Evolutionary conservation across 2,797 vertebrate genomes (phyloP), one percentile per base, ranked within the genome.

Genomic region (Betta splendens): DNA sequence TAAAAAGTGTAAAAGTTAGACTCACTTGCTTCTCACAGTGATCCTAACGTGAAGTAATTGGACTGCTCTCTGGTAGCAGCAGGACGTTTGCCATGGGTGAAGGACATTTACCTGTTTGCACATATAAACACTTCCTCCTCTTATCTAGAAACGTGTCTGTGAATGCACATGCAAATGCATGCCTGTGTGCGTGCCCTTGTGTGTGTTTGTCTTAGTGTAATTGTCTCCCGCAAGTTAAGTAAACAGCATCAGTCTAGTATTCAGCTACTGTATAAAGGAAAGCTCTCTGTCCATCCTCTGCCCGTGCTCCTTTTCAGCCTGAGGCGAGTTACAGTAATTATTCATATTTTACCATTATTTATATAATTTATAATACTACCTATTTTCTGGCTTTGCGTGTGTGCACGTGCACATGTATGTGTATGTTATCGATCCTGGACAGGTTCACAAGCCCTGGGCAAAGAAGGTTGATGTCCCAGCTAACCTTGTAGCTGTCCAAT

Each of bases 181-280:
- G 32, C n/a, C 17, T 51, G 15, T 52, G 46, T 53, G 28, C n/a
- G 52, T 58, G 12, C 9, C 7, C 52, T 35, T 47, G 50, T 51
- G 29, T 67, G 52, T 64, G 59, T 60, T 59, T 72, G 46, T 39
- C 36, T 79, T 49, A 63, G 64, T 66, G 71, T 84, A 79, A 84
- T 85, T 83, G 64, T 76, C 77, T 85, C 67, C 77, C 72, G 83
- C 74, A 76, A 84, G 57, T 83, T 61, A 65, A 67, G 79, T 80
- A 84, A 83, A 85, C 81, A 68, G 77, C 60, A 79, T 75, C 69
- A 37, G 78, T 84, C 64, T 79, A 75, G 72, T 79, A 73, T 81
- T 84, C 72, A 85, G 54, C 68, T 69, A 69, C 68, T 78, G 87
- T 57, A 57, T 69, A 64, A 69, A 61, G 66, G 22, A 64, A 71